These are phyloP conservation scores for Gallinago nigripennis DNA, from an alignment of 2,797 vertebrate species.

Conservation along the genomic window DNA sequence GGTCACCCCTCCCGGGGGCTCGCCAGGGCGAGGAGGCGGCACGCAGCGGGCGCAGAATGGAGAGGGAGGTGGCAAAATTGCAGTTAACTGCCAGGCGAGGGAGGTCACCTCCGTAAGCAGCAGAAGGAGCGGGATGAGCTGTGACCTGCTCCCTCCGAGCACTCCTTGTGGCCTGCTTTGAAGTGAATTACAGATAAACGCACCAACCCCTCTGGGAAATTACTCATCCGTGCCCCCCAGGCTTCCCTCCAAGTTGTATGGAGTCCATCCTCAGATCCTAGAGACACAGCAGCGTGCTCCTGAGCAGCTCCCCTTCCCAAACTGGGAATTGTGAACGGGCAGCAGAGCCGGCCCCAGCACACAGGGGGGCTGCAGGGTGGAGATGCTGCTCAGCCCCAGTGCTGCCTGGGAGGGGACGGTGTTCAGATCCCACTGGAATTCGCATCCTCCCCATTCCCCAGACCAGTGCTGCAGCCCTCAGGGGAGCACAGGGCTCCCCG, in stretches of 20 bases:
- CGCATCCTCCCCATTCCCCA: background rate
- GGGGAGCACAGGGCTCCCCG: no score
- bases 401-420: background rate
- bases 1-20: background rate
- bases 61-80: background rate
- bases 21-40: no score
- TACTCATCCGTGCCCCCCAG: fast-evolving
- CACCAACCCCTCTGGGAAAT: background rate
- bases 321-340: background rate
- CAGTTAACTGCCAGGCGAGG: background rate
- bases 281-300: fast-evolving
- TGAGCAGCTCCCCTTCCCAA: background rate
- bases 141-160: background rate
- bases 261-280: background rate
- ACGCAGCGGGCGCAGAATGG: background rate
- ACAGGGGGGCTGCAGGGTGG: fast-evolving
- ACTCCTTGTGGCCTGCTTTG: fast-evolving
- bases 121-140: background rate
- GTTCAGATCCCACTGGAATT: fast-evolving
- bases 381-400: background rate
- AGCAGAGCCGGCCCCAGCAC: background rate
- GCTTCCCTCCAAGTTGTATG: background rate
- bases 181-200: background rate
- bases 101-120: background rate
- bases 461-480: fast-evolving